Base-by-base conservation (phyloP, 2,888 invertebrate genomes). In the Blastobasis lacticolella region DNA sequence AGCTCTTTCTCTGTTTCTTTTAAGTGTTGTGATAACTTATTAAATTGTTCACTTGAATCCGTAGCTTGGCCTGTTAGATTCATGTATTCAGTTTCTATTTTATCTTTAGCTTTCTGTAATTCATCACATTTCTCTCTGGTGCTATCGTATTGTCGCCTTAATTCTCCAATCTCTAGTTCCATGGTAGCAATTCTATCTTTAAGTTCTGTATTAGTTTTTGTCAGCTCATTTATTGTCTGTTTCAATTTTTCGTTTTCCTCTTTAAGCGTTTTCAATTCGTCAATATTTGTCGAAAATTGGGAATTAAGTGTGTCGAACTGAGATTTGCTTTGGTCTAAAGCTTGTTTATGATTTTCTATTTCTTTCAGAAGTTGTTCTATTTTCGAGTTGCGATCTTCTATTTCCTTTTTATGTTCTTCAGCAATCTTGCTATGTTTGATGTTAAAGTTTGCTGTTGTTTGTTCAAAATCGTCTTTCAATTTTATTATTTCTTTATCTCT, bases 31-130 rank as follows among this genome's bases (percentile, higher is more conserved):
- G 89, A 88, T 41, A 92, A 71, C 59, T 89, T 87, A 52, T 83
- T 77, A 49, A 91, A 83, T 62, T 92, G 90, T 53, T 89, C 89
- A 61, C 89, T 90, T 0, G 92, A 91, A 68, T 92, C 89, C 10
- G 88, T 89, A 0, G 91, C 86, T 56, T 90, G 89, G 46, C 88
- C 90, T 49, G 90, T 90, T 43, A 92, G 69, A 64, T 86, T 88
- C 49, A 89, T 76, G 55, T 93, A 88, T 67, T 92, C 91, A 5
- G 83, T 67, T 75, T 92, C 91, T 23, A 90, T 75, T 51, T 90
- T 89, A 10, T 87, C 89, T 66, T 92, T 92, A 55, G 90, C 84
- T 46, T 82, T 87, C 55, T 84, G 78, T 51, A 92, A 66, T 57
- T 91, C 90, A 4, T 78, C 76, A 60, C 90, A 88, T 72, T 92